Evolutionary conservation across 1,140 invertebrate species (phyloP), one percentile per base, ranked within the genome.

Genomic region (Drosophila nigromelanica): DNA sequence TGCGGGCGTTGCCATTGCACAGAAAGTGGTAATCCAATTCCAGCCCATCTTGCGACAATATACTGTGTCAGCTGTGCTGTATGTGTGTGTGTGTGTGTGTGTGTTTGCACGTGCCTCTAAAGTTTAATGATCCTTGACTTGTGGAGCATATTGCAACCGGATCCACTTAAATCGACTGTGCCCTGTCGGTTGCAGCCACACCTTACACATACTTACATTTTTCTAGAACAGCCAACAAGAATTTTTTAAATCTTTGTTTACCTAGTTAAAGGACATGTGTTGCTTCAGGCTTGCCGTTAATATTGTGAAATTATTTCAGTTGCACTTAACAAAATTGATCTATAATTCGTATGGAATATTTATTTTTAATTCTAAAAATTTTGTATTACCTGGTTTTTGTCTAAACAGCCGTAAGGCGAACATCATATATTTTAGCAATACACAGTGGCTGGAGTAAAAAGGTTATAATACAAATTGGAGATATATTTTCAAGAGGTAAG

Each of bases 81-180:
- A 48, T 21, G 30, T 72, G 39, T 48, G 43, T 55, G 54, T 58
- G 27, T 60, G 42, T 37, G 70, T n/a, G 14, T 15, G 21, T 18
- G 12, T 58, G 61, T 24, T 24, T 24, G 21, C 21, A 24, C 21
- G 21, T 67, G 56, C 56, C 63, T 43, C 56, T 27, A 18, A 71
- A 83, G 83, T 87, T 89, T 87, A 87, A 87, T 87, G 83, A 89
- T 87, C 83, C 83, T 83, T 87, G 85, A 89, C 83, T 79, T 42
- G 37, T 4, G 18, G 11, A 33, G 30, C 43, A 58, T 51, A 58
- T 24, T 24, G 72, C 83, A 89, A 78, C 75, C 78, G 78, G 82
- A 89, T 86, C 71, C 71, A 71, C 5, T 77, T 74, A 30, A 51
- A 73, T n/a, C 51, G 48, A 24, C 21, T 24, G 59, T 40, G 59